Percentiles rank a stretch among this genome's conserved stretches.
These are phyloP conservation scores for Heteropelma amictum DNA, from an alignment of 2,888 invertebrate species.

Conservation along the genomic window DNA sequence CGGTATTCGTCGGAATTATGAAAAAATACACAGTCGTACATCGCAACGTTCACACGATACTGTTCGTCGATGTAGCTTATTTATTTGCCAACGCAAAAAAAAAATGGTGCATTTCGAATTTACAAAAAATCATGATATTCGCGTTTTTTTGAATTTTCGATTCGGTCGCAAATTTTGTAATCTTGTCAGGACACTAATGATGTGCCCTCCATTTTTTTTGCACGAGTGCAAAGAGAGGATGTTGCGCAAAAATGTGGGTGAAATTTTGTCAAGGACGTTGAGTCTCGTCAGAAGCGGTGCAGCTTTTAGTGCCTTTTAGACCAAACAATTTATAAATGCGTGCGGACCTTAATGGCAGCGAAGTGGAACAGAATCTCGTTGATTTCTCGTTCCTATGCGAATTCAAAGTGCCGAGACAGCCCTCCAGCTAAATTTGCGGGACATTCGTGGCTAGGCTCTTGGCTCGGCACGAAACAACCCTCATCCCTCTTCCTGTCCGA, in stretches of 20 bases:
- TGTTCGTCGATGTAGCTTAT: no score
- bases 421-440: background rate
- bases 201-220: constrained; percentile 14
- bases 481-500: background rate
- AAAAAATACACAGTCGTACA: no score
- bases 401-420: constrained; percentile 27
- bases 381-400: constrained; percentile 21
- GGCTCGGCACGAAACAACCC: background rate
- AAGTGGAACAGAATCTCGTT: background rate
- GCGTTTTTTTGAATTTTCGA: no score
- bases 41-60: no score
- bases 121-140: no score
- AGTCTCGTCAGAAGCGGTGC: constrained; percentile 46
- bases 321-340: constrained; percentile 51
- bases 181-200: constrained; percentile 43
- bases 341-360: background rate
- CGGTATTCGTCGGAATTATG: no score
- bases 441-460: constrained; percentile 7
- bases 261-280: constrained; percentile 37
- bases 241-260: constrained; percentile 14
- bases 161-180: no score
- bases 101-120: no score
- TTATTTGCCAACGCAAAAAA: no score
- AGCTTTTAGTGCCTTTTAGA: no score
- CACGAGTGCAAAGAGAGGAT: no score